Conservation (phyloP, 2,797 vertebrate genomes). For the Macroramphosus scolopax region DNA sequence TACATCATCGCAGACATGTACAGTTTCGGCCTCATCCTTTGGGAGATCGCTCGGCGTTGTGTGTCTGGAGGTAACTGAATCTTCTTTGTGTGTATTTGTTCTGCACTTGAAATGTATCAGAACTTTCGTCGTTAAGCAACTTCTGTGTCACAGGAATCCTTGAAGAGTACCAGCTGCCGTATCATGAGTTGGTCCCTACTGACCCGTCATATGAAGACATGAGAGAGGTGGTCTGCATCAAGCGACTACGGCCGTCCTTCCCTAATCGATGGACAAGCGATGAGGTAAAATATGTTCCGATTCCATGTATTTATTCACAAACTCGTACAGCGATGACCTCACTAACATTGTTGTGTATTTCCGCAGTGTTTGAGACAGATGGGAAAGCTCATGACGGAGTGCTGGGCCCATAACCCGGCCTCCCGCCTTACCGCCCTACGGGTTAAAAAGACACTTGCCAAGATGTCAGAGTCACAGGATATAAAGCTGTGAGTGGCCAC, state of each 20-base stretch:
- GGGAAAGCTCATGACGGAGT: conserved; percentile 96
- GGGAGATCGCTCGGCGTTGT: conserved; percentile 93
- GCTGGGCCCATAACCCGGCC: conserved; percentile 93
- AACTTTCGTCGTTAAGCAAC: not conserved
- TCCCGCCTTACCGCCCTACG: conserved; percentile 92
- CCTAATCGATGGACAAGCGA: conserved; percentile 96
- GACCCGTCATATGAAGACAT: conserved; percentile 98
- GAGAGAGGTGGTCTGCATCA: conserved; percentile 94
- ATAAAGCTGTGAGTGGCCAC: conserved; percentile 88
- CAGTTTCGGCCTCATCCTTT: conserved; percentile 96
- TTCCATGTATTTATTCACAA: too few relatives aligned
- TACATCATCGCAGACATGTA: conserved; percentile 99
- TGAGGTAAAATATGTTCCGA: conserved; percentile 82
- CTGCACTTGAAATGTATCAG: not conserved
- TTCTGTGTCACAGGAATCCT: conserved; percentile 81
- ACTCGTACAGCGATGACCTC: conserved; percentile 3
- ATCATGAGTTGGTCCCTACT: conserved; percentile 89
- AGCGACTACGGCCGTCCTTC: conserved; percentile 89
- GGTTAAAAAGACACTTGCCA: conserved; percentile 97
- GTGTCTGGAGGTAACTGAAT: conserved; percentile 88
- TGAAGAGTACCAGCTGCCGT: conserved; percentile 95
- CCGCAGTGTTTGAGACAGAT: conserved; percentile 91
- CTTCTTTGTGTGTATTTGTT: not conserved
- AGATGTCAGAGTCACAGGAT: conserved; percentile 98
- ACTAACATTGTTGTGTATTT: conserved; percentile 29